phyloP scores from a whole-genome alignment of 2,797 vertebrate species.

The Brachyalestes nurse region DNA sequence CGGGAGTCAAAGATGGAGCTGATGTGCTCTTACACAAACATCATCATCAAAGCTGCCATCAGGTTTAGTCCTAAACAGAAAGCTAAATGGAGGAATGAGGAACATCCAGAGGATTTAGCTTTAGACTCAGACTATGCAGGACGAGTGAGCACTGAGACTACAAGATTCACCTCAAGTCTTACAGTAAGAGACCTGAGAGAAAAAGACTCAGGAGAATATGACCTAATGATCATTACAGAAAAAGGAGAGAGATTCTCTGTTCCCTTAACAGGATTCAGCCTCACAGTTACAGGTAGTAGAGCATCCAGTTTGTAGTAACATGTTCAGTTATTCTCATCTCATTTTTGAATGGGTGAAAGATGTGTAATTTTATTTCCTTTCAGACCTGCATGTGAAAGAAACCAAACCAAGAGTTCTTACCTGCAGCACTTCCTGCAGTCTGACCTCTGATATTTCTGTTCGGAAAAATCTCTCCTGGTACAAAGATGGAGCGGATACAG shows the following conservation, averaged over 20 bases:
- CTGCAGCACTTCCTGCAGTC: conserved; percentile 37
- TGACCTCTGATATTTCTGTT: background rate
- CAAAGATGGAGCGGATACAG: background rate
- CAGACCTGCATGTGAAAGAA: conserved; percentile 36
- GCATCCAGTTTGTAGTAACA: background rate
- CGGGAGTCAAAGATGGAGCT: conserved; percentile 8
- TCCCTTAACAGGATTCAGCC: conserved; percentile 17
- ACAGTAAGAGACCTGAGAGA: conserved; percentile 46
- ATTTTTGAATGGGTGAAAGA: background rate
- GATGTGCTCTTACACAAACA: conserved; percentile 12
- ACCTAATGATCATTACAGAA: conserved; percentile 36
- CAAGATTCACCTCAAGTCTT: background rate
- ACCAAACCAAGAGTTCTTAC: background rate
- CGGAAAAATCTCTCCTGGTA: conserved; percentile 13
- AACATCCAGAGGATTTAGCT: conserved; percentile 44
- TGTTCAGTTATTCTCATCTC: background rate
- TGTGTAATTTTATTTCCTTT: conserved; percentile 12
- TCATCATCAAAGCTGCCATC: conserved; percentile 2
- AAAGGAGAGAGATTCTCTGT: conserved; percentile 38
- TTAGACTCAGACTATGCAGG: conserved; percentile 47
- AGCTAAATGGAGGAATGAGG: conserved; percentile 33
- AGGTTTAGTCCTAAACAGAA: conserved; percentile 43
- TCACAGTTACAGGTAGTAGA: conserved; percentile 48
- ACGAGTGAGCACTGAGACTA: conserved; percentile 9
- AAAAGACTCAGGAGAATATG: conserved; percentile 48